Conservation (phyloP, 1,140 invertebrate genomes). For the Rhagoletis zephyria region DNA sequence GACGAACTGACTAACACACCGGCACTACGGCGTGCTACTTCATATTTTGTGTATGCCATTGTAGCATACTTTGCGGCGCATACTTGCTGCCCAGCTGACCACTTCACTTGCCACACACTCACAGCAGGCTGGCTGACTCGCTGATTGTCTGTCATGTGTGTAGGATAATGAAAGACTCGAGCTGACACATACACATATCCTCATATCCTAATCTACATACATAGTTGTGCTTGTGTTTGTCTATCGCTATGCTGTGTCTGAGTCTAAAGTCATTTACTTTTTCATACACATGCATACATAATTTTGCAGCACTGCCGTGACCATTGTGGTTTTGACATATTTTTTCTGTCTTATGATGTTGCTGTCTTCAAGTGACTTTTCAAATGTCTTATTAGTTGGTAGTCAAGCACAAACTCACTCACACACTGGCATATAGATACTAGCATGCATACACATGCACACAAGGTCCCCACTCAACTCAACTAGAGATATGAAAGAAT, state of each 20-base stretch:
- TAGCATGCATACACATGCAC: not conserved
- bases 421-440: not conserved
- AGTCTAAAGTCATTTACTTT: too few species aligned
- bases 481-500: constrained; percentile 10
- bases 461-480: not conserved
- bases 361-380: constrained; percentile 48
- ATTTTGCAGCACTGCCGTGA: not conserved
- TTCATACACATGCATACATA: too few species aligned
- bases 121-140: not conserved
- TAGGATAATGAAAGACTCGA: constrained; percentile 15
- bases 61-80: constrained; percentile 29
- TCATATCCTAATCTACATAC: too few species aligned
- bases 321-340: constrained; percentile 40
- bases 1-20: not conserved
- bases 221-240: too few species aligned
- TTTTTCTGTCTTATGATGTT: constrained; percentile 29
- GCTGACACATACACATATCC: not conserved
- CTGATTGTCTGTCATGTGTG: not conserved
- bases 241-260: too few species aligned
- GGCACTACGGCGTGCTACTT: not conserved
- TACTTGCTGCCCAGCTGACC: constrained; percentile 25
- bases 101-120: not conserved
- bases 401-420: not conserved
- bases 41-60: not conserved
- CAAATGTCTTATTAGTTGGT: constrained; percentile 40